These are phyloP conservation scores for Plebejus argus DNA, from an alignment of 2,888 invertebrate species.

Conservation along the genomic window DNA sequence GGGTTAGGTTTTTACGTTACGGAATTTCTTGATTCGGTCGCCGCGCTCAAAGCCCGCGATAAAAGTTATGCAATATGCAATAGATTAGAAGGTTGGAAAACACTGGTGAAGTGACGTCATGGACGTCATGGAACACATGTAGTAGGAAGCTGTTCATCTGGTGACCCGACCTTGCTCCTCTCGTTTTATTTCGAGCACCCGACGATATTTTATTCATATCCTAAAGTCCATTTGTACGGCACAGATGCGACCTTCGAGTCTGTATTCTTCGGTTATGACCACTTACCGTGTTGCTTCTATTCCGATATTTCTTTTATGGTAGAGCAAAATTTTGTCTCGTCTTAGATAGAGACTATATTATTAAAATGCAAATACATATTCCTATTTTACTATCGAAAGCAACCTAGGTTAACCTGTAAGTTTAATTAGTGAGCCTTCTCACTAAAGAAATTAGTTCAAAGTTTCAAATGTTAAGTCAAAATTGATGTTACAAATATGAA, in stretches of 20 bases:
- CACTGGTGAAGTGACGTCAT: neutral
- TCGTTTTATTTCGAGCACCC: conserved; percentile 41
- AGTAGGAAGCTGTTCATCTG: conserved; percentile 25
- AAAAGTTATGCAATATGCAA: too few species aligned
- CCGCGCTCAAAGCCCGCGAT: too few species aligned
- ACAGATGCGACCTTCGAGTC: conserved; percentile 20
- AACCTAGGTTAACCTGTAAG: too few species aligned
- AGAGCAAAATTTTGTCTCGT: neutral
- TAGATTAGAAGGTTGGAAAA: too few species aligned
- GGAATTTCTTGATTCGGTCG: too few species aligned
- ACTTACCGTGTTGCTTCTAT: neutral
- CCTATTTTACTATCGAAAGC: too few species aligned
- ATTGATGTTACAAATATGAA: too few species aligned
- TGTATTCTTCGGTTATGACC: conserved; percentile 16
- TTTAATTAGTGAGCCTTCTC: too few species aligned
- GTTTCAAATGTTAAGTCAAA: too few species aligned
- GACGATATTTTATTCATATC: conserved; percentile 43
- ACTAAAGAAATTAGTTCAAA: too few species aligned
- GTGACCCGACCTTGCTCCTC: conserved; percentile 41
- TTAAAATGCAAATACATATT: too few species aligned
- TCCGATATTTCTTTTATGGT: neutral
- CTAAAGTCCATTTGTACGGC: conserved; percentile 34
- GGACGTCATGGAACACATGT: conserved; percentile 24
- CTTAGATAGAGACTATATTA: neutral
- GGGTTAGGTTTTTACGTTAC: too few species aligned